Evolutionary conservation across 2,888 invertebrate genomes (phyloP).

Genomic region (Apodemia zela): DNA sequence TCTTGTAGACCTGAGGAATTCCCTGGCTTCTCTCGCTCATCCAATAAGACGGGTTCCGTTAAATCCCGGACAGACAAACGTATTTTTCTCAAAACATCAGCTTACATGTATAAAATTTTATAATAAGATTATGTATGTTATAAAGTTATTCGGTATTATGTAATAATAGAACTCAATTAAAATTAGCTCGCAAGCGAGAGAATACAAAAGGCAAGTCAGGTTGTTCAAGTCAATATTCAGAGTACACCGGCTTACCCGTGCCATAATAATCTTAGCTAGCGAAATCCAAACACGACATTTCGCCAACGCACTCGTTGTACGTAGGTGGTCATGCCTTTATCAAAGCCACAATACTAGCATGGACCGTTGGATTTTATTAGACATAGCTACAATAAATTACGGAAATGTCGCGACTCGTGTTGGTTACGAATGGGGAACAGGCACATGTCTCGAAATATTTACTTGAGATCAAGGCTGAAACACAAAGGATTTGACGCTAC

Average conservation of each 20-base stretch:
- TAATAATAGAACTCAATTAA: conserved; percentile 7
- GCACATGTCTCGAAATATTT: conserved; percentile 3
- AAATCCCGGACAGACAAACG: no score
- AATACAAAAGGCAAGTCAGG: conserved; percentile 21
- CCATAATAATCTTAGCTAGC: conserved; percentile 51
- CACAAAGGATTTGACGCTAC: conserved; percentile 16
- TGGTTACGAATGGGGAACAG: conserved; percentile 18
- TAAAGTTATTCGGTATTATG: no score
- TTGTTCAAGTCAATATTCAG: conserved; percentile 35
- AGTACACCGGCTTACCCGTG: conserved; percentile 40
- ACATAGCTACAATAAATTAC: conserved; percentile 60
- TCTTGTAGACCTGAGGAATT: no score
- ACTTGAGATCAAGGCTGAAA: not conserved
- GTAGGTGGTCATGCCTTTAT: conserved; percentile 72
- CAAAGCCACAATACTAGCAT: conserved; percentile 37
- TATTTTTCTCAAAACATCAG: no score
- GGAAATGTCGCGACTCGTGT: conserved; percentile 38
- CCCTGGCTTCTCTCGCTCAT: no score
- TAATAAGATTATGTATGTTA: conserved; percentile 13
- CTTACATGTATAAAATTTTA: not conserved
- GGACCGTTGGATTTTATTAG: conserved; percentile 55
- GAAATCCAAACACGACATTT: conserved; percentile 43
- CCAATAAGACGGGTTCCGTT: no score
- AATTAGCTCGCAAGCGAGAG: conserved; percentile 9
- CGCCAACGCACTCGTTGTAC: conserved; percentile 54